phyloP scores from a whole-genome alignment of 2,888 invertebrate genomes.

The Drosophila austrosaltans region DNA sequence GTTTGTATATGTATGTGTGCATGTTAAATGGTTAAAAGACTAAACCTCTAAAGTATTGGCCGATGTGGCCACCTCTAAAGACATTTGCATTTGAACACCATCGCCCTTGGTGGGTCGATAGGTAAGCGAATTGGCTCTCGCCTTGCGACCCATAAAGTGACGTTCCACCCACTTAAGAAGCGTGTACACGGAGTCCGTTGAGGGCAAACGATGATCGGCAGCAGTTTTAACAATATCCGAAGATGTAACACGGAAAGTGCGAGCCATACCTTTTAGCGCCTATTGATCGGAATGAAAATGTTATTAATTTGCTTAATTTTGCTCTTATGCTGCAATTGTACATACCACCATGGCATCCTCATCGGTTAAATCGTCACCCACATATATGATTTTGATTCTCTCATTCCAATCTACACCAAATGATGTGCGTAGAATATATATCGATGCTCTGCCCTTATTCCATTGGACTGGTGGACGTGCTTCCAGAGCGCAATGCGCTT shows the following conservation, averaged over 20 bases:
- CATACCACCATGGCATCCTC: conserved; percentile 94
- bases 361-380: conserved; percentile 94
- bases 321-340: conserved; percentile 18
- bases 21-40: conserved; percentile 3
- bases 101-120: conserved; percentile 87
- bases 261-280: conserved; percentile 96
- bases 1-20: conserved; percentile 15
- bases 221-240: conserved; percentile 93
- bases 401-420: conserved; percentile 97
- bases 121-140: conserved; percentile 88
- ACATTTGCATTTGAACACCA: conserved; percentile 91
- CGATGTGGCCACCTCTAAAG: conserved; percentile 85
- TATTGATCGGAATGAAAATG: conserved; percentile 74
- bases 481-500: conserved; percentile 94
- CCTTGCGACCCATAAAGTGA: conserved; percentile 91
- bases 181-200: conserved; percentile 94
- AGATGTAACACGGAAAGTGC: conserved; percentile 94
- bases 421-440: conserved; percentile 94
- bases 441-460: conserved; percentile 95
- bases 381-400: conserved; percentile 94
- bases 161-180: conserved; percentile 96
- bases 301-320: too few species aligned
- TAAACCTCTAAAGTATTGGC: conserved; percentile 80
- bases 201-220: conserved; percentile 93
- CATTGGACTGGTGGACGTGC: conserved; percentile 95